Evolutionary conservation across 2,888 invertebrate species (phyloP), one percentile per base, ranked within the genome.

Genomic region (Adineta ricciae): DNA sequence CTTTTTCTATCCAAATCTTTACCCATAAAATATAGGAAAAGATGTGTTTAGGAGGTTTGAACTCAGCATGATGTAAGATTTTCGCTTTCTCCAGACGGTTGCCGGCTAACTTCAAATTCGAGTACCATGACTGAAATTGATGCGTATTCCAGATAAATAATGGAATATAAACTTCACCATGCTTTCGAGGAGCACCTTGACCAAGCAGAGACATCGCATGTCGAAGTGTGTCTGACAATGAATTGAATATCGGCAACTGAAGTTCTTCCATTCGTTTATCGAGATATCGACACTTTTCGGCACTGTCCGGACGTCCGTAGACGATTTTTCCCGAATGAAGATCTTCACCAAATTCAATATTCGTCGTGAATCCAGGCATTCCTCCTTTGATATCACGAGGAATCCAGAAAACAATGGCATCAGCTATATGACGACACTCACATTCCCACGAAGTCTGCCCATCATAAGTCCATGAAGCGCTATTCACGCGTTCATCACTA

Each of bases 71-170:
- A 41, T 73, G 73, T 73, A 73, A 21, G 24, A 73, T 1, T 36
- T 73, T 73, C 24, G 73, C 73, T 73, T 73, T 41, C 36, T 73
- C 73, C 36, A 73, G 24, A 73, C 73, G 73, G 38, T 73, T 73
- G 21, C 73, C 73, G 11, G 73, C 73, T 73, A 24, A 9, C 38
- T 73, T 73, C 7, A 73, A 27, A 41, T 73, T 73, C 0, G 41
- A 24, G 38, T 73, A 73, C 73, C 73, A 73, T 73, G 73, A 38
- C 36, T 73, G 73, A 41, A 73, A 73, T 73, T 73, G 73, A 9
- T 38, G 24, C 24, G 38, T 73, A 24, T 73, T 41, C 73, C 73
- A 73, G 21, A 73, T 73, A 7, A 73, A 73, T 7, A 73, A 9
- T 7, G 73, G 73, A 24, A 73, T 21, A 9, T 38, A 73, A 0